Conservation (phyloP, 37 sponge, comb jelly and placozoan species). For the Petrosia ficiformis region DNA sequence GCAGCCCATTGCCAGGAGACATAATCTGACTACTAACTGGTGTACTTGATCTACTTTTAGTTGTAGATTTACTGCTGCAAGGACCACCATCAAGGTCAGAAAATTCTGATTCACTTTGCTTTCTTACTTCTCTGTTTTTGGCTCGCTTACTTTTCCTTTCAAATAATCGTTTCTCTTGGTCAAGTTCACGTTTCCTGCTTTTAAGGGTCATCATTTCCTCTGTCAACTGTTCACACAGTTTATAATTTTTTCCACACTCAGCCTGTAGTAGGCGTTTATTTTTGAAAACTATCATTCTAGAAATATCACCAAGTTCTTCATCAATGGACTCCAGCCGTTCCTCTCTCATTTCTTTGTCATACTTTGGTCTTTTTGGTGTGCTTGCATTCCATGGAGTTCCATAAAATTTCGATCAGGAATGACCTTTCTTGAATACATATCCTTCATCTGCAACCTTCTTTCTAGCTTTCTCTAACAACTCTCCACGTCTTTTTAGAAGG, state of each 20-base stretch:
- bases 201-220: conserved; percentile 8
- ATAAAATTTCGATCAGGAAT: background rate
- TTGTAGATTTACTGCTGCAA: too few relatives aligned
- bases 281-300: background rate
- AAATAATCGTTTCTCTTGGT: background rate
- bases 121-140: too few relatives aligned
- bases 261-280: background rate
- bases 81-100: too few relatives aligned
- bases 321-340: too few relatives aligned
- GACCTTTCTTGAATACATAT: conserved; percentile 10
- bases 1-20: too few relatives aligned
- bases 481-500: background rate
- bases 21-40: too few relatives aligned
- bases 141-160: conserved; percentile 1
- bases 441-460: conserved; percentile 8
- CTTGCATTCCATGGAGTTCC: too few relatives aligned
- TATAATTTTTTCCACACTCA: conserved; percentile 1
- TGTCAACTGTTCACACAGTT: conserved; percentile 9
- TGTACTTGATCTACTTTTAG: too few relatives aligned
- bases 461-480: background rate
- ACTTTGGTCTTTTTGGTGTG: background rate
- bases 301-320: too few relatives aligned
- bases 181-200: background rate
- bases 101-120: too few relatives aligned
- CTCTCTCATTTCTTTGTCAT: too few relatives aligned